A percentile compares a stretch with the other conserved stretches of the same genome.
Conservation (phyloP, 2,113 vertebrate genomes). For the Pelvicachromis taeniatus region DNA sequence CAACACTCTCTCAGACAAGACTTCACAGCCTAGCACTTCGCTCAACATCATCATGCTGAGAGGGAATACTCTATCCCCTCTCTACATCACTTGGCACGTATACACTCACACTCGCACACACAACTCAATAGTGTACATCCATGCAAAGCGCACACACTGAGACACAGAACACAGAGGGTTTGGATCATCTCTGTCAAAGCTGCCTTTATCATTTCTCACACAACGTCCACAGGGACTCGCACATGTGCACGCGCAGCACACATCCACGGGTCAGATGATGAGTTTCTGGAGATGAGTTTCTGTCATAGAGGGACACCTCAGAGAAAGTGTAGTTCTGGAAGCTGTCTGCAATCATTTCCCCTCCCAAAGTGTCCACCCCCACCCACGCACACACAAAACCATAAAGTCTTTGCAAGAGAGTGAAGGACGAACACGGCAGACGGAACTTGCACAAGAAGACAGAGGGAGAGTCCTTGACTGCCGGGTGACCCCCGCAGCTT, state of each 20-base stretch:
- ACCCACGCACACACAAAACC: neutral
- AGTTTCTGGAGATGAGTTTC: slow-evolving; percentile 40
- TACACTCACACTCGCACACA: neutral
- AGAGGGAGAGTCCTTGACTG: slow-evolving; percentile 66
- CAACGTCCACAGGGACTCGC: neutral
- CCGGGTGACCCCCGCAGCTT: slow-evolving; percentile 46
- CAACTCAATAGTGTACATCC: neutral
- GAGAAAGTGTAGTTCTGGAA: slow-evolving; percentile 52
- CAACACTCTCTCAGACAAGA: slow-evolving; percentile 48
- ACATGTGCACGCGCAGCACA: neutral
- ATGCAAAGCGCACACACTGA: neutral
- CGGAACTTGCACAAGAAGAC: slow-evolving; percentile 41
- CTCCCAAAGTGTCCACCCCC: neutral
- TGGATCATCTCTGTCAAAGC: slow-evolving; percentile 50
- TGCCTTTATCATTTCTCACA: slow-evolving; percentile 31
- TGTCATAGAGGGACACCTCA: slow-evolving; percentile 33
- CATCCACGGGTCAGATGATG: neutral
- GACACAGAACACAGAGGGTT: slow-evolving; percentile 7
- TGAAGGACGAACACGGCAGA: slow-evolving; percentile 15
- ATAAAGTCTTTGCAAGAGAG: slow-evolving; percentile 2
- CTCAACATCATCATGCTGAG: slow-evolving; percentile 44
- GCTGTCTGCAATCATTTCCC: slow-evolving; percentile 42
- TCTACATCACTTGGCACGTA: slow-evolving; percentile 1
- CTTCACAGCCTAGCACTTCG: slow-evolving; percentile 42
- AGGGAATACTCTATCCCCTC: slow-evolving; percentile 17